Evolutionary conservation across 2,797 vertebrate species (phyloP).

Genomic region (Labroides dimidiatus): DNA sequence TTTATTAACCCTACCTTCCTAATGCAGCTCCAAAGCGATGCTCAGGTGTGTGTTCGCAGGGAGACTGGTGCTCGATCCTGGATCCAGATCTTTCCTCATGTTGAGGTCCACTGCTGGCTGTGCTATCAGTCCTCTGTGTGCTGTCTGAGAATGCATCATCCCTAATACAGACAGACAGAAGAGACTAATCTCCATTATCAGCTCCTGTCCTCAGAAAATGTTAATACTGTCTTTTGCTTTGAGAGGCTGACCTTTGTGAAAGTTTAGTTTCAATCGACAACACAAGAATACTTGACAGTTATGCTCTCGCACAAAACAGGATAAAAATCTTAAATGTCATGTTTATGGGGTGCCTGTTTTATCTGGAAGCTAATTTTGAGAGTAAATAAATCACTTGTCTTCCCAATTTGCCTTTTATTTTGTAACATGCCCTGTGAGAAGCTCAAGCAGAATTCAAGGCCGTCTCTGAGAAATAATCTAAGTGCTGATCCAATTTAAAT

Average conservation of each 20-base stretch:
- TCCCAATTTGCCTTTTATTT: constrained; percentile 25
- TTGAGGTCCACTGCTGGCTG: constrained; percentile 88
- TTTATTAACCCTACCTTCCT: constrained; percentile 84
- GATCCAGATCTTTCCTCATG: constrained; percentile 88
- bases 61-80: constrained; percentile 89
- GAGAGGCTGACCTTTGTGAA: neutral
- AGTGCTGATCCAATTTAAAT: neutral
- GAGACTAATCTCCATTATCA: constrained; percentile 14
- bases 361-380: neutral
- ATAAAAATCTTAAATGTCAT: constrained; percentile 4
- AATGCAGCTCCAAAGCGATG: constrained; percentile 89
- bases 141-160: constrained; percentile 94
- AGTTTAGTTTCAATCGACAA: neutral
- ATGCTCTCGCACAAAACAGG: constrained; percentile 4
- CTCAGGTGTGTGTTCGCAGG: constrained; percentile 89
- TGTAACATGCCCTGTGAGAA: no score
- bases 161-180: constrained; percentile 75
- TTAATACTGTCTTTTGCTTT: constrained; percentile 5
- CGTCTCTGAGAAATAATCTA: constrained; percentile 7
- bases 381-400: neutral
- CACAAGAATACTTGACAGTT: neutral
- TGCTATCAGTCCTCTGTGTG: constrained; percentile 90
- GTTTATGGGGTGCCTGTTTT: constrained; percentile 11
- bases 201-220: constrained; percentile 9
- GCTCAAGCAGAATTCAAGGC: constrained; percentile 11